Base-by-base conservation (phyloP, 2,797 vertebrate species). In the Peromyscus melanophrys region DNA sequence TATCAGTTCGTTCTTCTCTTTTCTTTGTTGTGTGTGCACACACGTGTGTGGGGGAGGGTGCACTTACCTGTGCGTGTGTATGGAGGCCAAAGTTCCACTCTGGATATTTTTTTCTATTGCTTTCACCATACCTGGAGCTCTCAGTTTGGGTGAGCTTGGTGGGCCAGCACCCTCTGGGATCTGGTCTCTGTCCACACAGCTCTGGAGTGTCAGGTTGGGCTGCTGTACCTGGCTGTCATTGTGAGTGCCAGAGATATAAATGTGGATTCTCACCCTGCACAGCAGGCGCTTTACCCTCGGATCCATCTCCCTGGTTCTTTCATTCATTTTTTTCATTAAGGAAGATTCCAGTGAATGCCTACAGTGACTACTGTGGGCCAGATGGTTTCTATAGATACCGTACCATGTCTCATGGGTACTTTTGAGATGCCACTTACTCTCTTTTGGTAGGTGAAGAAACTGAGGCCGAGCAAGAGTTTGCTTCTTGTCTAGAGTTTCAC, bases 401-500 rank as follows among this genome's bases (percentile, higher is more conserved):
- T 61, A 6, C 49, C 46, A 61, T 49, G 89, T 93, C 29, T 96
- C 77, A 92, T 6, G 43, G 63, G 77, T 73, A 81, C 40, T 69
- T 94, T 31, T 52, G 61, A 94, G 19, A 7, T 6, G 82, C 7
- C 7, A 23, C 59, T 43, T 82, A 84, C 9, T 46, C 2, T 93
- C 46, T 94, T 94, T 43, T 63, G 67, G 4, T 21, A 34, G n/a
- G 59, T 95, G 55, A 90, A 78, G 25, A 85, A 93, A 93, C 63
- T 12, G 61, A 93, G 87, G 27, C 6, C 75, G 57, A 57, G 37
- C n/a, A 57, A 89, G 43, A 13, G 65, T 88, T 90, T 23, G 7
- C 59, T 65, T 57, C 43, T 85, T 94, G 63, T 4, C 6, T 80
- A 61, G n/a, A 34, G 5, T 46, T n/a, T 76, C 29, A 82, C 1